phyloP scores from a whole-genome alignment of 2,113 vertebrate species.

The Nycticebus coucang region DNA sequence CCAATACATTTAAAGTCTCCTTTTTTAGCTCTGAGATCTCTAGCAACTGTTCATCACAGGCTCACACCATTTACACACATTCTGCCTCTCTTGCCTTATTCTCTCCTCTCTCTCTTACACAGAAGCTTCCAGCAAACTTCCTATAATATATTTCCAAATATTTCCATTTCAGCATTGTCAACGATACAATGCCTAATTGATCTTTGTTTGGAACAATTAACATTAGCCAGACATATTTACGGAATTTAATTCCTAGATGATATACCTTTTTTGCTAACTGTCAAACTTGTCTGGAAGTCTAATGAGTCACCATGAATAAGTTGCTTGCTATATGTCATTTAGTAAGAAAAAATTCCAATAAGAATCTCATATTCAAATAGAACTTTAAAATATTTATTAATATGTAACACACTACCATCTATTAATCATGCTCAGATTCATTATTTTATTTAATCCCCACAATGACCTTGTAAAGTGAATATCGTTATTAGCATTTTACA shows the following conservation, averaged over 20 bases:
- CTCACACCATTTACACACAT: neutral
- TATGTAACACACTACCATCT: neutral
- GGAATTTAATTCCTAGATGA: neutral
- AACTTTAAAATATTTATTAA: neutral
- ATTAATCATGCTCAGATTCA: neutral
- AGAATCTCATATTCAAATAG: neutral
- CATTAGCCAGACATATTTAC: neutral
- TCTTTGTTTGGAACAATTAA: neutral
- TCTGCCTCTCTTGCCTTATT: neutral
- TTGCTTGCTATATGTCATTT: neutral
- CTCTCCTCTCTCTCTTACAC: neutral
- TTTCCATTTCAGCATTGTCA: conserved; percentile 7
- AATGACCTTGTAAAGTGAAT: neutral
- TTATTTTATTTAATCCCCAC: conserved; percentile 26
- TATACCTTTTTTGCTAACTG: neutral
- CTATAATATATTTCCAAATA: neutral
- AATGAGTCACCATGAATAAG: neutral
- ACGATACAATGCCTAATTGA: neutral
- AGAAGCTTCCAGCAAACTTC: neutral
- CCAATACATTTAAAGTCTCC: neutral
- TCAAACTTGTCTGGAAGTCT: neutral
- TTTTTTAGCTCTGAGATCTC: neutral
- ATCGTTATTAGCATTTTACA: conserved; percentile 38
- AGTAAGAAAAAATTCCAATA: neutral
- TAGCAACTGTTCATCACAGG: neutral